A percentile compares a stretch with the other conserved stretches of the same genome.
phyloP scores from a whole-genome alignment of 1,140 invertebrate species.

The Ladona fulva region DNA sequence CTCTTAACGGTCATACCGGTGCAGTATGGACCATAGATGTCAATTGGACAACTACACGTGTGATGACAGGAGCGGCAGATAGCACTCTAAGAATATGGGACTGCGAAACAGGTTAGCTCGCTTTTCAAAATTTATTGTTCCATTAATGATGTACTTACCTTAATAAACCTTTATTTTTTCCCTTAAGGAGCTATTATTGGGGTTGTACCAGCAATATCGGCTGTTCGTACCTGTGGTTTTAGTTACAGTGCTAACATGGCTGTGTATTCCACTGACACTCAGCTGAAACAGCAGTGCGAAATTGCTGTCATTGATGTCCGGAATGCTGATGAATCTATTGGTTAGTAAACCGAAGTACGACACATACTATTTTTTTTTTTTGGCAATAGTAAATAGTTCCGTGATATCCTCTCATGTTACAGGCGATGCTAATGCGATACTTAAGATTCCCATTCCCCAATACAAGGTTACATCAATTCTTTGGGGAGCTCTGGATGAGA shows the following conservation, averaged over 20 bases:
- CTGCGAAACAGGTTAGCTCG: constrained; percentile 59
- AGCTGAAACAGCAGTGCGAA: constrained; percentile 82
- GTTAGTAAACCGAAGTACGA: constrained; percentile 35
- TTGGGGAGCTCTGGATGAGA: constrained; percentile 88
- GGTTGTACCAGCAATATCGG: constrained; percentile 69
- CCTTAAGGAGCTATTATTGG: constrained; percentile 40
- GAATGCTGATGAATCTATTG: constrained; percentile 52
- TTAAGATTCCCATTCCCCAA: constrained; percentile 47
- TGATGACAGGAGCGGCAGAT: constrained; percentile 91
- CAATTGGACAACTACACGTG: constrained; percentile 85
- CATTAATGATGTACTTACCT: not conserved
- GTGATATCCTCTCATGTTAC: constrained; percentile 17
- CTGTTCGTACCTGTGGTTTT: constrained; percentile 84
- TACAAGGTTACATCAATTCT: constrained; percentile 84
- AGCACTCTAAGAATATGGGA: constrained; percentile 86
- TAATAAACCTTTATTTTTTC: not conserved
- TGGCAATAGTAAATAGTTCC: not conserved
- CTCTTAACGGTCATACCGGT: constrained; percentile 93
- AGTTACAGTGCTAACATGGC: constrained; percentile 88
- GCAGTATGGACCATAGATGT: constrained; percentile 98
- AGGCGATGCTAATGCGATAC: constrained; percentile 44
- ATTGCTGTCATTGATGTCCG: constrained; percentile 76
- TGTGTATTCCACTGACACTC: constrained; percentile 86
- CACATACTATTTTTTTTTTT: not conserved
- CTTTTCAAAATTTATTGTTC: not conserved